Conservation (phyloP, 2,797 vertebrate species). For the Erpetoichthys calabaricus region DNA sequence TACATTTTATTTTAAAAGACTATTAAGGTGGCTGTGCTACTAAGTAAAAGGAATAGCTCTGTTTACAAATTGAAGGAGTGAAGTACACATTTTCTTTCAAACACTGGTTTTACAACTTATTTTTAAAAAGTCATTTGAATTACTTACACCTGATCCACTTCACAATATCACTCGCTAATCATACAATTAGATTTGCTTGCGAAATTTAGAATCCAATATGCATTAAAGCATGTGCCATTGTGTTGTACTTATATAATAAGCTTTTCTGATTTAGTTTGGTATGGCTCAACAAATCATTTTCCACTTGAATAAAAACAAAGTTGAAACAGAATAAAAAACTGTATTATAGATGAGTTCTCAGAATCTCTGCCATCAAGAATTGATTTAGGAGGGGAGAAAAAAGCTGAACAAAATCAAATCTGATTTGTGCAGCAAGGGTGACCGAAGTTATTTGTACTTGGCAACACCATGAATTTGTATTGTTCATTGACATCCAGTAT, state of each 20-base stretch:
- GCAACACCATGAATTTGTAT: slow-evolving; percentile 8
- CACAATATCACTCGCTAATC: too few species aligned
- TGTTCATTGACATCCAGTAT: slow-evolving; percentile 7
- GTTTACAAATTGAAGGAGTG: too few species aligned
- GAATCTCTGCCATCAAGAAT: slow-evolving; percentile 3
- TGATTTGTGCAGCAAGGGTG: slow-evolving; percentile 14
- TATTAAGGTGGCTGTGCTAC: too few species aligned
- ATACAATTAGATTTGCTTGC: too few species aligned
- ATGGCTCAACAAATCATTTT: background rate
- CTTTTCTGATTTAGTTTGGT: background rate
- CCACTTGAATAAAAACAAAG: background rate
- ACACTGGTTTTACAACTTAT: too few species aligned
- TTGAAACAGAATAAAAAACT: background rate
- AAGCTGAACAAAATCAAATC: background rate
- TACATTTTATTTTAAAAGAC: too few species aligned
- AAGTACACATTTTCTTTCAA: too few species aligned
- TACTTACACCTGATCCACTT: too few species aligned
- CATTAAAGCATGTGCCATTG: background rate
- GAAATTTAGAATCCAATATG: background rate
- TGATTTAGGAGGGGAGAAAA: slow-evolving; percentile 4
- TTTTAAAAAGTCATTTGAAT: too few species aligned
- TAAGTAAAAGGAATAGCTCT: too few species aligned
- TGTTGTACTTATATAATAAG: background rate
- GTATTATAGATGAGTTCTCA: background rate
- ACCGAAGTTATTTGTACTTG: slow-evolving; percentile 8